Base-by-base conservation (phyloP, 1,140 invertebrate species). In the Patella vulgata region DNA sequence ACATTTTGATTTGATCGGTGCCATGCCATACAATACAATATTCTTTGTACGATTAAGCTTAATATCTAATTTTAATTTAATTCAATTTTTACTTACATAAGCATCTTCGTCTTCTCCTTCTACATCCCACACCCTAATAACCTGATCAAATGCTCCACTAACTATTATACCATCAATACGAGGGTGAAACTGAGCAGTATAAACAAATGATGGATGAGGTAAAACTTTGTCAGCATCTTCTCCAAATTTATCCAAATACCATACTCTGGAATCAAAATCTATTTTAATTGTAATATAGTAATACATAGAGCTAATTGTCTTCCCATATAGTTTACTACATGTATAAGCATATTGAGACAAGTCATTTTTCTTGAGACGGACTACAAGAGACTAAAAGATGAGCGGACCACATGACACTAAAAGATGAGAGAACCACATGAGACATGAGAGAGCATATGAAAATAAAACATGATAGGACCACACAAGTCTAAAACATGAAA, bases 191-290 rank as follows among this genome's bases (percentile, higher is more conserved):
- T 86, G 86, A 2, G 86, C 87, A 57, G 83, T 86, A 64, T 91
- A 91, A 8, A 91, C 88, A 78, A 89, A 91, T 1, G 87, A 87
- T 17, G 90, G 89, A 80, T 91, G 90, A 23, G 88, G 86, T 42
- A 91, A 74, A 56, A 88, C 79, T 82, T 88, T 77, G 28, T 66
- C 69, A 31, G 82, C 72, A 23, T 81, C 77, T 12, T 86, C 70
- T 33, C 80, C 82, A 68, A 83, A 82, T 52, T 85, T 82, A 51
- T 77, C 64, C 2, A 88, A 72, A 72, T 87, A 81, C 89, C 89
- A 90, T 23, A 89, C 73, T 71, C 82, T 83, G 58, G 42, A n/a
- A n/a, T n/a, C n/a, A n/a, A 74, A 57, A 17, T 39, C n/a, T 59
- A 58, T 46, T 17, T 36, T 14, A 48, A 21, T 33, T 48, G n/a